A percentile compares a stretch with the other conserved stretches of the same genome.
Evolutionary conservation across 2,113 vertebrate genomes (phyloP).

Genomic region (Mohoua ochrocephala): DNA sequence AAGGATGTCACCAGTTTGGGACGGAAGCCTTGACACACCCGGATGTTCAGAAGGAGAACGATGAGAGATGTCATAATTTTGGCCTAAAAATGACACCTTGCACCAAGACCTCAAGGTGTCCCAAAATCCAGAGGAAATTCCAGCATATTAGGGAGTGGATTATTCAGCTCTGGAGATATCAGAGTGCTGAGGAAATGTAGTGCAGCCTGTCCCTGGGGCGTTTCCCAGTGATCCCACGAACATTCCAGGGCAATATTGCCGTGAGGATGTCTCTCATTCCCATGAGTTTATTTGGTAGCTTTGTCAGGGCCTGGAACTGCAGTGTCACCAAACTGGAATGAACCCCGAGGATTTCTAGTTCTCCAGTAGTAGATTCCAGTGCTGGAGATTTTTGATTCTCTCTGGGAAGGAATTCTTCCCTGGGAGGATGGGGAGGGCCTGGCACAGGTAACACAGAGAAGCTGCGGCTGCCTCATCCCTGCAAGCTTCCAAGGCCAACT

Average conservation of each 20-base stretch:
- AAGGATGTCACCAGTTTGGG: background rate
- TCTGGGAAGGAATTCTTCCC: background rate
- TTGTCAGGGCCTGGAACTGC: background rate
- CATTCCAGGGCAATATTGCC: background rate
- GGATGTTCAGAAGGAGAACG: background rate
- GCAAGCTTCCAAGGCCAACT: background rate
- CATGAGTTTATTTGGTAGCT: background rate
- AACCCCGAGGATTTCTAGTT: background rate
- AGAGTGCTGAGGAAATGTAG: background rate
- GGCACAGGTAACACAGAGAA: background rate
- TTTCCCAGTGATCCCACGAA: background rate
- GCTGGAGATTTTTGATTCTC: background rate
- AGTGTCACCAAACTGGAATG: background rate
- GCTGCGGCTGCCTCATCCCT: background rate
- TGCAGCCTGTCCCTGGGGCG: background rate
- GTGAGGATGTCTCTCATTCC: rapidly evolving
- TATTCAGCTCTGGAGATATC: background rate
- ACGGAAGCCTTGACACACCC: background rate
- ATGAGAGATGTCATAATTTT: background rate
- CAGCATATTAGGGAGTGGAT: background rate
- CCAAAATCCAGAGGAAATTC: background rate
- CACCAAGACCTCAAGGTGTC: background rate
- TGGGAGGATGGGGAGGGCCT: background rate
- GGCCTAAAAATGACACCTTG: background rate
- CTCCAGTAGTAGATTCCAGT: background rate